These are phyloP conservation scores for Pyrrhosoma nymphula DNA, from an alignment of 2,888 invertebrate genomes.

Conservation along the genomic window DNA sequence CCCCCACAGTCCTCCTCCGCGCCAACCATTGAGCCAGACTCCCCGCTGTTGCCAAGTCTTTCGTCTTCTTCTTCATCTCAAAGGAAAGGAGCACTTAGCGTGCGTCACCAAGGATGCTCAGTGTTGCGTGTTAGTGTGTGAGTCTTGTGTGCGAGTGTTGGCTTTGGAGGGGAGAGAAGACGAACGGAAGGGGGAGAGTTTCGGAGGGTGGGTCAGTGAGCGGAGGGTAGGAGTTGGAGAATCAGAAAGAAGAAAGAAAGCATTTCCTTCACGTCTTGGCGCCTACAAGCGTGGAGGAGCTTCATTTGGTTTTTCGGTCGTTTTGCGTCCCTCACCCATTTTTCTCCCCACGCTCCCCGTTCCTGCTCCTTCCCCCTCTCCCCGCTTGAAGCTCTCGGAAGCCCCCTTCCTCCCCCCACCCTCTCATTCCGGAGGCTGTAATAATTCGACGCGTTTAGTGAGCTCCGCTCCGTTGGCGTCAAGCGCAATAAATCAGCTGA, in stretches of 20 bases:
- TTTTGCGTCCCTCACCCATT: background rate
- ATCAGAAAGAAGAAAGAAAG: background rate
- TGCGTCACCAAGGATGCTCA: conserved; percentile 52
- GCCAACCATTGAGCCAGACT: conserved; percentile 43
- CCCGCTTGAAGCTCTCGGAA: background rate
- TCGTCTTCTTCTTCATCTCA: background rate
- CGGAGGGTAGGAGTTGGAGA: background rate
- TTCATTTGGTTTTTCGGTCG: background rate
- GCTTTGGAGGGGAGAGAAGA: background rate
- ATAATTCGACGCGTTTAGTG: background rate
- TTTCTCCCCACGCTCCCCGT: background rate
- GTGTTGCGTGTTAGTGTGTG: background rate
- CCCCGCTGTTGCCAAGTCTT: conserved; percentile 58
- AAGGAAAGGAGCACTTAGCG: conserved; percentile 19
- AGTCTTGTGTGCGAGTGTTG: background rate
- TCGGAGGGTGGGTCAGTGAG: background rate
- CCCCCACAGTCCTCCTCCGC: background rate
- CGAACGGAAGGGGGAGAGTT: background rate
- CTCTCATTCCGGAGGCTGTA: background rate
- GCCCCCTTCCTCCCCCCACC: background rate
- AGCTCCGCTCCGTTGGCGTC: background rate
- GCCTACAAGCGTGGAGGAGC: background rate
- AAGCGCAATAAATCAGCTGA: background rate
- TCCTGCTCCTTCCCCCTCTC: background rate
- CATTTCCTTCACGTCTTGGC: background rate